Evolutionary conservation across 2,888 invertebrate species (phyloP).

Genomic region (Malthinus seriepunctatus): DNA sequence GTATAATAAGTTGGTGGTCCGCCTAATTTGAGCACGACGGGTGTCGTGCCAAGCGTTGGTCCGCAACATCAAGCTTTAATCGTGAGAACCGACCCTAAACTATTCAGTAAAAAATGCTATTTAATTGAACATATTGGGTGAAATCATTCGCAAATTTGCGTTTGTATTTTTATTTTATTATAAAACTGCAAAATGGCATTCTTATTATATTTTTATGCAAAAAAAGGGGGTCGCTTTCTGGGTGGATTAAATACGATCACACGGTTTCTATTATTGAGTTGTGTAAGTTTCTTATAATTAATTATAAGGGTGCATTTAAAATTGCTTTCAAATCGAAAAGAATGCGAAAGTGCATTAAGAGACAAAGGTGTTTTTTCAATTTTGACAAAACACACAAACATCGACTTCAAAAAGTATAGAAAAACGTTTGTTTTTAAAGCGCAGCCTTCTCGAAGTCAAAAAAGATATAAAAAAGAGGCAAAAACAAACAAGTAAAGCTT

Average conservation of each 20-base stretch:
- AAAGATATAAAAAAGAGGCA: too few relatives aligned
- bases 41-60: conserved; percentile 47
- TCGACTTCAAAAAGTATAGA: too few relatives aligned
- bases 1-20: conserved; percentile 43
- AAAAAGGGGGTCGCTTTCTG: not conserved
- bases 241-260: not conserved
- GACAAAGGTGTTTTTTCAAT: too few relatives aligned
- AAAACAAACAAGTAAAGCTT: too few relatives aligned
- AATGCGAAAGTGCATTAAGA: too few relatives aligned
- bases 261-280: not conserved
- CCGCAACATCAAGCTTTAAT: conserved; percentile 48
- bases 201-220: not conserved
- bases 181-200: conserved; percentile 22
- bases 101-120: conserved; percentile 35
- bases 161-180: conserved; percentile 23
- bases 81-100: conserved; percentile 46
- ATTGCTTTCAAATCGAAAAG: too few relatives aligned
- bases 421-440: too few relatives aligned
- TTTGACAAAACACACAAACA: too few relatives aligned
- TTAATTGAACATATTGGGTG: conserved; percentile 33
- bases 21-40: conserved; percentile 47
- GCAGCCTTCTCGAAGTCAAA: too few relatives aligned
- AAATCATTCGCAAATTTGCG: conserved; percentile 31
- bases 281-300: not conserved
- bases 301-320: not conserved